Evolutionary conservation across 1,140 invertebrate species (phyloP).

Genomic region (Philotrypesis tridentata): DNA sequence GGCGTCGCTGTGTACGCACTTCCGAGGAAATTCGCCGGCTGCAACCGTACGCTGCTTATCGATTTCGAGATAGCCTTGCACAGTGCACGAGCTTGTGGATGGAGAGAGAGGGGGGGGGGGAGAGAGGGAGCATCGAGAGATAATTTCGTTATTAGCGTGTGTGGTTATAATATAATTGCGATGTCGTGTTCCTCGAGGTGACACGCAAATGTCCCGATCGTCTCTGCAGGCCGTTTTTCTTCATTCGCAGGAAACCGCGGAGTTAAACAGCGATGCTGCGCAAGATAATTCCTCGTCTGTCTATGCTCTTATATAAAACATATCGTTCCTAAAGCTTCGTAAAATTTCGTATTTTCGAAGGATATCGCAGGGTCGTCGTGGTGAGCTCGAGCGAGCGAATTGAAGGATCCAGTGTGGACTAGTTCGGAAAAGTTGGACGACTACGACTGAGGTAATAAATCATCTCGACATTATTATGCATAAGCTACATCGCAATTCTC

Average conservation of each 20-base stretch:
- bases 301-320: not conserved
- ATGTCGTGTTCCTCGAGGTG: not conserved
- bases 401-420: not conserved
- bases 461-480: not conserved
- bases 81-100: not conserved
- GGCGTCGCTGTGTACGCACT: not conserved
- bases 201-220: not conserved
- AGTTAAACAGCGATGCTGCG: not conserved
- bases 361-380: no score
- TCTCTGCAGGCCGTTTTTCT: not conserved
- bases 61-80: not conserved
- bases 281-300: not conserved
- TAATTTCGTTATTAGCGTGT: not conserved
- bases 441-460: not conserved
- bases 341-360: no score
- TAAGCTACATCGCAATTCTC: not conserved
- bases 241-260: not conserved
- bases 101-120: not conserved
- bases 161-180: not conserved
- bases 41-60: not conserved
- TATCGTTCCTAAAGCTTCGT: not conserved
- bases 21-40: slow-evolving; percentile 4
- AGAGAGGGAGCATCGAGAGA: no score
- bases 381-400: no score
- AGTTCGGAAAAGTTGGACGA: not conserved